Base-by-base conservation (phyloP, 2,888 invertebrate species). In the Calameuta filiformis region DNA sequence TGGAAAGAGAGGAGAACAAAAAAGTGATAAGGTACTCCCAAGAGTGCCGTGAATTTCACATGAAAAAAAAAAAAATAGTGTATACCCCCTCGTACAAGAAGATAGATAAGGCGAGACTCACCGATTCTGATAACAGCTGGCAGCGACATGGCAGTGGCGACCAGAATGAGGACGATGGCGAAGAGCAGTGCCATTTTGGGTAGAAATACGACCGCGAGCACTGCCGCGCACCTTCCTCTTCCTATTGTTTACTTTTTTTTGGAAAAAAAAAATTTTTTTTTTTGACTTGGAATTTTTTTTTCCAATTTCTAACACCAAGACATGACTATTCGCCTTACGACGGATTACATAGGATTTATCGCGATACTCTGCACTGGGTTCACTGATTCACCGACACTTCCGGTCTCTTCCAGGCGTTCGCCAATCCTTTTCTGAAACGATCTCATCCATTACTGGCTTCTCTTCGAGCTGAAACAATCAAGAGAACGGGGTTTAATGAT, bases 91-190 rank as follows among this genome's bases (percentile, higher is more conserved):
- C 23, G 56, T 56, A 56, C 23, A 6, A 56, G 23, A 23, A 56
- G 9, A 23, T 23, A 56, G 56, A 56, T 56, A 56, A 56, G 56
- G 56, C 56, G 35, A 30, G 9, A 77, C 91, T 90, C 82, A 91
- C 91, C 91, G 84, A 91, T 91, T 87, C 90, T 89, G 85, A 91
- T 91, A 84, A 91, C 91, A 81, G 91, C 91, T 76, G 91, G 91
- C 83, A 91, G 87, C 83, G 91, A 91, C 90, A 90, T 89, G 84
- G 89, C 90, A 86, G 90, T 89, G 86, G 90, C 89, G 83, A 91
- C 88, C 86, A 91, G 87, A 86, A 91, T 87, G 84, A 91, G 88
- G 83, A 91, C 90, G 84, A 91, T 84, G 86, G 88, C 90, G 85
- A 90, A 89, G 87, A 90, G 86, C 79, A 91, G 88, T 87, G 90